Base-by-base conservation (phyloP, 2,888 invertebrate species). In the Eupithecia exiguata region DNA sequence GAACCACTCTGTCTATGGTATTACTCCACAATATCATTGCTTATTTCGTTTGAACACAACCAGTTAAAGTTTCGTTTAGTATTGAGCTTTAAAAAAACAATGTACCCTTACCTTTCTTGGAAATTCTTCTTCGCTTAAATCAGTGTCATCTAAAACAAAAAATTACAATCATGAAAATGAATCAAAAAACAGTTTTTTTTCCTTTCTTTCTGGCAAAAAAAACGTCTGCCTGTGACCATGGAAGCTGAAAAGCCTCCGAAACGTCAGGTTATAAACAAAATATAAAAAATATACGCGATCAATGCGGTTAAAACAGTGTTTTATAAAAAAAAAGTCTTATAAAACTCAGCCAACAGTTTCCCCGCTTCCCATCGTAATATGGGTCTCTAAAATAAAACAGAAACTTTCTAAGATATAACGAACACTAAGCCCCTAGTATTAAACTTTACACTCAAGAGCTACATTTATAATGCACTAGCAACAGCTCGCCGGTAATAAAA, bases 121-220 rank as follows among this genome's bases (percentile, higher is more conserved):
- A 73, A 74, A 25, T 14, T 71, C 40, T 68, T 71, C 74, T 65
- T 35, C n/a, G 65, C 18, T 81, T 80, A 84, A 68, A 72, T 81
- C 74, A 78, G 74, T 79, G 75, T 70, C 87, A 87, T 86, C 88
- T 87, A 86, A 43, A 88, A 88, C 79, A 82, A 75, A 49, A 35
- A 40, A 65, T 1, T 58, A 36, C 49, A 40, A 12, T 43, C 46
- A 73, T 84, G 72, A 16, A 38, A 21, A 62, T 66, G 4, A 46
- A 30, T 30, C 30, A 30, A 30, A 30, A 1, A 30, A 30, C 30
- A 30, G 30, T 30, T 30, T 30, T 3, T 3, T 4, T 30, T n/a
- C n/a, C 30, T 30, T 30, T 30, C 30, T 3, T 40, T 14, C 12
- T 0, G 40, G 14, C 4, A 40, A 40, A 40, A n/a, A 40, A 40